Conservation (phyloP, 1,140 invertebrate species). For the Lepeophtheirus salmonis region DNA sequence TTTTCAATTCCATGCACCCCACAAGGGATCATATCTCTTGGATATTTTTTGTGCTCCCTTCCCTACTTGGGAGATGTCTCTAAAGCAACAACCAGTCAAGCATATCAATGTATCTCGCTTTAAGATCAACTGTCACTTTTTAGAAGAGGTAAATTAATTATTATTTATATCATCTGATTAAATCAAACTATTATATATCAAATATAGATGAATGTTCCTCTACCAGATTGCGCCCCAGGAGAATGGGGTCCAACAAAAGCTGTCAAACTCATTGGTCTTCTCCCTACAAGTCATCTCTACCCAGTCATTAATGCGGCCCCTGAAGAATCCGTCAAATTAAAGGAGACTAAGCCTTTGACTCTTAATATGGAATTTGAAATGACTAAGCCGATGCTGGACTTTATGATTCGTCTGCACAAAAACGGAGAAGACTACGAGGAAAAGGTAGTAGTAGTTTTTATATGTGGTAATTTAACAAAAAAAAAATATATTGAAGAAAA, state of each 20-base stretch:
- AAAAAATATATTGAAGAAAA: too few relatives aligned
- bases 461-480: too few relatives aligned
- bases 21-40: slow-evolving; percentile 14
- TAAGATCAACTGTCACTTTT: background rate
- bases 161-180: background rate
- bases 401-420: slow-evolving; percentile 14
- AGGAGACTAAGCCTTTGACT: slow-evolving; percentile 12
- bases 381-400: slow-evolving; percentile 13
- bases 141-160: slow-evolving; percentile 8
- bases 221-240: slow-evolving; percentile 16
- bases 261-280: slow-evolving; percentile 12
- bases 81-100: slow-evolving; percentile 3
- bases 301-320: slow-evolving; percentile 16
- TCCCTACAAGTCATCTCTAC: slow-evolving; percentile 11
- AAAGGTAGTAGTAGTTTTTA: too few relatives aligned
- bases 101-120: slow-evolving; percentile 12
- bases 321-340: slow-evolving; percentile 4
- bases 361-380: slow-evolving; percentile 18
- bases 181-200: background rate
- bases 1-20: slow-evolving; percentile 10
- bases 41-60: slow-evolving; percentile 12
- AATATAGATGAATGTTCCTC: slow-evolving; percentile 1
- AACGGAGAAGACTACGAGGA: slow-evolving; percentile 4
- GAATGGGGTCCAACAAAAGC: slow-evolving; percentile 16
- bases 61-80: slow-evolving; percentile 1